Percentiles rank a stretch among this genome's conserved stretches.
Evolutionary conservation across 2,113 vertebrate species (phyloP).

Genomic region (Phrynosoma blainvillii): DNA sequence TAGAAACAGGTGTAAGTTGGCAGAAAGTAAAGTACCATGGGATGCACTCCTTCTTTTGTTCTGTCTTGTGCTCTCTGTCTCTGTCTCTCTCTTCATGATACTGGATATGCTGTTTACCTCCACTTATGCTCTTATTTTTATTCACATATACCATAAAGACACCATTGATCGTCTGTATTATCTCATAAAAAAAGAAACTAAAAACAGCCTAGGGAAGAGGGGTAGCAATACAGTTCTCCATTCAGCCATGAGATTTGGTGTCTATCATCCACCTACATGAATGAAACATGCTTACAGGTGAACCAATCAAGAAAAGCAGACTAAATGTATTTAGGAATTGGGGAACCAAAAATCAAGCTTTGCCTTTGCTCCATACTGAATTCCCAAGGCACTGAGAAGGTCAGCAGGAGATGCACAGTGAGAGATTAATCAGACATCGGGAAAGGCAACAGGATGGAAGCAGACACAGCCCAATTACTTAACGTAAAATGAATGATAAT

Average conservation of each 20-base stretch:
- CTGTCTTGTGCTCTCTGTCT: no score
- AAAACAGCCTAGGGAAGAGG: not conserved
- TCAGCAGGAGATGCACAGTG: not conserved
- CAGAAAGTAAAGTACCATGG: not conserved
- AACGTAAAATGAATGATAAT: slow-evolving; percentile 15
- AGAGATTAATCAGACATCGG: not conserved
- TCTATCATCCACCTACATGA: not conserved
- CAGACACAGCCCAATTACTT: not conserved
- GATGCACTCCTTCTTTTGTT: not conserved
- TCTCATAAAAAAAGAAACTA: no score
- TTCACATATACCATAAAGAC: not conserved
- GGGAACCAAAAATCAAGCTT: not conserved
- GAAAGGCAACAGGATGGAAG: slow-evolving; percentile 7
- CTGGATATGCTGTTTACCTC: not conserved
- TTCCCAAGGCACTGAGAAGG: not conserved
- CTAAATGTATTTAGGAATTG: not conserved
- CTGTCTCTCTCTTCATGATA: no score
- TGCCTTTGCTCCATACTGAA: not conserved
- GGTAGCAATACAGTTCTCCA: not conserved
- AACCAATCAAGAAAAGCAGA: not conserved
- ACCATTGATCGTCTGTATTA: no score
- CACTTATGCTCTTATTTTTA: not conserved
- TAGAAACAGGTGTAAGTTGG: not conserved
- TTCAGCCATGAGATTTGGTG: not conserved
- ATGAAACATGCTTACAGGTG: not conserved